Conservation (phyloP, 2,797 vertebrate genomes). For the Ara ararauna region DNA sequence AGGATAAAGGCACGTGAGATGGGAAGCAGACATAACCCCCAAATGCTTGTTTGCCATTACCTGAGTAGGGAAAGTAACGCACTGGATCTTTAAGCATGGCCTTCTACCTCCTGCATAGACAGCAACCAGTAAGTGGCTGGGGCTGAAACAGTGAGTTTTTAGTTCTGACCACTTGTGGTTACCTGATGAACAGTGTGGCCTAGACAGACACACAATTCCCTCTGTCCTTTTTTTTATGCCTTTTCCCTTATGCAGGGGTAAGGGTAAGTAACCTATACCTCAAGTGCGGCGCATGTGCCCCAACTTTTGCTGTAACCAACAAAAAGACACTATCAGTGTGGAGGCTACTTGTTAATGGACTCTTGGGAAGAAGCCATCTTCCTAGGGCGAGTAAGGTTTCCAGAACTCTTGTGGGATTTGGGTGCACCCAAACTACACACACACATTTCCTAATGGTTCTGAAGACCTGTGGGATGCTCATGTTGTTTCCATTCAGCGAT, state of each 20-base stretch:
- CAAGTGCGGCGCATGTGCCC: rapidly evolving
- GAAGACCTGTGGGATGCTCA: background rate
- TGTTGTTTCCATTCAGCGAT: background rate
- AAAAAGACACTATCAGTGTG: background rate
- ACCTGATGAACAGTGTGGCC: background rate
- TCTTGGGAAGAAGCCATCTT: background rate
- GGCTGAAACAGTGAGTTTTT: background rate
- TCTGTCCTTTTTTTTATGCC: background rate
- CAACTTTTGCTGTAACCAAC: background rate
- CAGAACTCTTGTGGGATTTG: background rate
- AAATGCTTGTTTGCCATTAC: background rate
- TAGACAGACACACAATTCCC: background rate
- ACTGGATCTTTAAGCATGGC: background rate
- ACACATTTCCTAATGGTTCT: background rate
- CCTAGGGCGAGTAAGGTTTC: background rate
- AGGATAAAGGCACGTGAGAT: background rate
- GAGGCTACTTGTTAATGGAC: background rate
- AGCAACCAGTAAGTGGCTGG: background rate
- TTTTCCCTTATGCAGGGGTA: background rate
- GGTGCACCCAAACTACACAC: background rate
- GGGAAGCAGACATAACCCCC: background rate
- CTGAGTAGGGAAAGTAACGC: background rate
- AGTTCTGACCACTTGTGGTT: background rate
- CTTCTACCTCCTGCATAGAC: background rate
- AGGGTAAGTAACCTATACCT: background rate